Conservation (phyloP, 2,113 vertebrate genomes). For the Sarotherodon lohbergeri region DNA sequence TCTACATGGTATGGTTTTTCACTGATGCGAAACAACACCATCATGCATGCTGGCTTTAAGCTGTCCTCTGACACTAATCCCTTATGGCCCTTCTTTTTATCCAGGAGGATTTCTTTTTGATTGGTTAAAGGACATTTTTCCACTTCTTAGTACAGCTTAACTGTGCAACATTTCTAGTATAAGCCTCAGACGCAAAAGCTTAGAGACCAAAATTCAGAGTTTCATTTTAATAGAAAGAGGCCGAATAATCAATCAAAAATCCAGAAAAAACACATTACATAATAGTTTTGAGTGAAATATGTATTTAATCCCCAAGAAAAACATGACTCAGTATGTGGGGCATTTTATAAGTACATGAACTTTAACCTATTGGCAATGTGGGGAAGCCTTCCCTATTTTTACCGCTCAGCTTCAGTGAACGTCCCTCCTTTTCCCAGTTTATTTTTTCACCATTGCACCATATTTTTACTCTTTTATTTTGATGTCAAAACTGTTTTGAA, state of each 20-base stretch:
- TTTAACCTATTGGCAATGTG: background rate
- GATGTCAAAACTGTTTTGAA: fast-evolving
- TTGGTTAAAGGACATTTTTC: background rate
- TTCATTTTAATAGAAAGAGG: background rate
- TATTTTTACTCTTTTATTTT: background rate
- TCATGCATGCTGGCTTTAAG: background rate
- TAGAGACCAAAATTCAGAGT: background rate
- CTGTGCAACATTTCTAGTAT: background rate
- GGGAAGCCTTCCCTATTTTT: background rate
- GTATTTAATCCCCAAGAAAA: background rate
- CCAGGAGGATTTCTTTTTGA: background rate
- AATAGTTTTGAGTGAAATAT: background rate
- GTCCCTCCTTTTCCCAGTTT: background rate
- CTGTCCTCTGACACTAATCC: background rate
- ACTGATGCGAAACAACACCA: fast-evolving
- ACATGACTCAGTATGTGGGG: background rate
- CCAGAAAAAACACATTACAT: background rate
- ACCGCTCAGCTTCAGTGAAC: background rate
- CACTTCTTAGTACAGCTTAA: background rate
- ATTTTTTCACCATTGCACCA: background rate
- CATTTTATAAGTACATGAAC: background rate
- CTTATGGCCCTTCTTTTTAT: background rate
- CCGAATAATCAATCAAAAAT: fast-evolving
- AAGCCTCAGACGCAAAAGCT: background rate
- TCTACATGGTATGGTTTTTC: background rate